Percentiles rank a stretch among this genome's conserved stretches.
These are phyloP conservation scores for Rhyacophila evoluta DNA, from an alignment of 2,888 invertebrate genomes.

Conservation along the genomic window DNA sequence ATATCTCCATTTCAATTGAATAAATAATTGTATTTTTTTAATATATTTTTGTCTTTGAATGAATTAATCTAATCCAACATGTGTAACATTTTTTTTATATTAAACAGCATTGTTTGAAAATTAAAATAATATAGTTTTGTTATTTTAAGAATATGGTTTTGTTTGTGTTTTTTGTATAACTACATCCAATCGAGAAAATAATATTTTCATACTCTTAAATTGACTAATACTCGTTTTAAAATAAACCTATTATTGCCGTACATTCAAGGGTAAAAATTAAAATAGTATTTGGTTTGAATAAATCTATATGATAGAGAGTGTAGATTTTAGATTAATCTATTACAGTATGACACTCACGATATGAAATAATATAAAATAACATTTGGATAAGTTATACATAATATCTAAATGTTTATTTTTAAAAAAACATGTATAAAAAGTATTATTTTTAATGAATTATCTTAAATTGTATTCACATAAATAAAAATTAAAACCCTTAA, in stretches of 20 bases:
- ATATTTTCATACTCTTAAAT: conserved; percentile 9
- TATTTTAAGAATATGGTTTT: too few species aligned
- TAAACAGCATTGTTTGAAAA: too few species aligned
- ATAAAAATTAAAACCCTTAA: background rate
- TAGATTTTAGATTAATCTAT: too few species aligned
- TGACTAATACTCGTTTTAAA: conserved; percentile 8
- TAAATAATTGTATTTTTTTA: too few species aligned
- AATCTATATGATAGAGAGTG: background rate
- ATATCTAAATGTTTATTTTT: background rate
- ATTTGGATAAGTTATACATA: background rate
- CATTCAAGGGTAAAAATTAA: conserved; percentile 25
- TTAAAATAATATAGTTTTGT: too few species aligned
- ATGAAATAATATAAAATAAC: background rate
- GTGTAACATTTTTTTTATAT: too few species aligned
- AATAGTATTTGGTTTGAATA: conserved; percentile 32
- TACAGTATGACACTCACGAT: background rate
- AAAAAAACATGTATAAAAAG: conserved; percentile 20
- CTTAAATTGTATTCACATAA: conserved; percentile 16
- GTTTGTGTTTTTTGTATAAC: too few species aligned
- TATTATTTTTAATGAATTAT: background rate
- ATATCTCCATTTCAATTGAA: too few species aligned
- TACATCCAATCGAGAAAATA: conserved; percentile 3
- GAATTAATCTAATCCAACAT: too few species aligned
- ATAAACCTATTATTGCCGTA: conserved; percentile 32
- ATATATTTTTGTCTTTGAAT: too few species aligned